Base-by-base conservation (phyloP, 2,113 vertebrate genomes). In the Alaudala cheleensis region DNA sequence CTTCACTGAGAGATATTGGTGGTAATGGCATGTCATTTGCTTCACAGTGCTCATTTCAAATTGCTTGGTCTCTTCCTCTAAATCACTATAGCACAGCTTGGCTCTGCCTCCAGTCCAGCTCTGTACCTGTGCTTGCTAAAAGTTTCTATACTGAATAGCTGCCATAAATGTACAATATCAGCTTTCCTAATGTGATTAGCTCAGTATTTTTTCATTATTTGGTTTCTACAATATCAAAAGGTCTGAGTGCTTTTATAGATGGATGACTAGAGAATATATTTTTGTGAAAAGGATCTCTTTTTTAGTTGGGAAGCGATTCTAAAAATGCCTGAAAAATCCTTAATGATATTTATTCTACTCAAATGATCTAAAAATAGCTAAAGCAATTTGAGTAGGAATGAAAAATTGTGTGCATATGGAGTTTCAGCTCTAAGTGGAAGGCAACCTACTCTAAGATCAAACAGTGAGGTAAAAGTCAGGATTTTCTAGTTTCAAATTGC, bases 281-380 rank as follows among this genome's bases (percentile, higher is more conserved):
- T 86, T 64, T 92, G 25, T 93, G 79, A 90, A 92, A 88, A 88
- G 6, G 44, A 65, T 78, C 47, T 39, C 57, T 85, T 80, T 81
- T 88, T 89, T 70, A 84, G 66, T 88, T 62, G 67, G 51, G 40
- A 91, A 88, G 64, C 2, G 1, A 45, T 84, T 88, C 80, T 84
- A 58, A 93, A 96, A 94, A 86, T 88, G 60, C 26, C 81, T 85
- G 67, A 13, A 83, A 94, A 93, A 86, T 92, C 39, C 51, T 88
- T 92, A 83, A 92, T 86, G 24, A 64, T 95, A 95, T 93, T 94
- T 97, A 86, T 92, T 95, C 67, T 96, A 92, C 71, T 96, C 50
- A 90, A 86, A 89, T 93, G 88, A 81, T 47, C 92, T 95, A 96
- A 96, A 95, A 96, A 94, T 97, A 96, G 67, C 50, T 90, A 66